These are phyloP conservation scores for Aradophagus sp. DNA, from an alignment of 1,140 invertebrate species.

Conservation along the genomic window DNA sequence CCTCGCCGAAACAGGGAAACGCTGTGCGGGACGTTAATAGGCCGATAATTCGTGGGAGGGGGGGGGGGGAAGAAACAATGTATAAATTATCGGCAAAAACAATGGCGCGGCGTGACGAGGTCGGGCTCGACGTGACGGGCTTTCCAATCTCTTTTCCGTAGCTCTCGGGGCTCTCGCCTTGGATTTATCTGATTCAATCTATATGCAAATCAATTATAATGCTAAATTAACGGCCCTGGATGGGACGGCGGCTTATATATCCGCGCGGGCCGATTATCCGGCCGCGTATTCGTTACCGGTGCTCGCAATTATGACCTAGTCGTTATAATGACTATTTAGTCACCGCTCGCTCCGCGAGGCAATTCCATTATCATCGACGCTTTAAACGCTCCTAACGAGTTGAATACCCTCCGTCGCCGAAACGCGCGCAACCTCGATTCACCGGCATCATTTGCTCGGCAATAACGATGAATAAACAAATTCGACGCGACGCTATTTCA, in stretches of 20 bases:
- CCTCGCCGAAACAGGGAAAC: conserved; percentile 11
- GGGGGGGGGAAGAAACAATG: conserved; percentile 37
- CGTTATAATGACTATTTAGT: conserved; percentile 71
- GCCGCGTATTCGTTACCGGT: conserved; percentile 62
- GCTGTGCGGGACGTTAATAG: conserved; percentile 14
- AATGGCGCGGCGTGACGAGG: conserved; percentile 39
- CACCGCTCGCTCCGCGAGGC: conserved; percentile 62
- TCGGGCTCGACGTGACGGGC: conserved; percentile 49
- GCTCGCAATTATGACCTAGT: conserved; percentile 68
- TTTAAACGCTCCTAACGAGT: conserved; percentile 60
- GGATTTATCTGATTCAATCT: conserved; percentile 70
- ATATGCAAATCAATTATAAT: conserved; percentile 73
- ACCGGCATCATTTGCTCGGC: conserved; percentile 43
- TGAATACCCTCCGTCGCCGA: conserved; percentile 33
- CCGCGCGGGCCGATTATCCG: conserved; percentile 61
- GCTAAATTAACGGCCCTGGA: conserved; percentile 67
- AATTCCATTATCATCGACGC: conserved; percentile 68
- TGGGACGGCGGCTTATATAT: conserved; percentile 53
- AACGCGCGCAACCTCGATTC: conserved; percentile 13
- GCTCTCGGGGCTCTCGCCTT: conserved; percentile 47
- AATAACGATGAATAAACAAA: conserved; percentile 57
- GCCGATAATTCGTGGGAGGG: conserved; percentile 32
- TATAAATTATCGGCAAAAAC: conserved; percentile 43
- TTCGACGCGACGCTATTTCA: conserved; percentile 38
- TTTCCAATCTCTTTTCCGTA: conserved; percentile 52